Evolutionary conservation across 2,888 invertebrate species (phyloP).

Genomic region (Pinctada fucata): DNA sequence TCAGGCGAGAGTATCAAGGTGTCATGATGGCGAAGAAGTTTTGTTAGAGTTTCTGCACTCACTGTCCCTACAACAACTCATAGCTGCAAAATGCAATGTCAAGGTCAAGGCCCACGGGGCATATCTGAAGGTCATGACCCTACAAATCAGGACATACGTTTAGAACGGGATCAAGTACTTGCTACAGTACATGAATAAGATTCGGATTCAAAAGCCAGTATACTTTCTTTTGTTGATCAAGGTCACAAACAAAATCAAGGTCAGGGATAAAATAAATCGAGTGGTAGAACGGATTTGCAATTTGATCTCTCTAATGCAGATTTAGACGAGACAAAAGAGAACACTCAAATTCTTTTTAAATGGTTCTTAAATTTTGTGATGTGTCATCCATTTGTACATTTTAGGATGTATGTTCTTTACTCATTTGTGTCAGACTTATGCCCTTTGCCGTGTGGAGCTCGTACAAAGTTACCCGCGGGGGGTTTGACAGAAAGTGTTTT

Average conservation of each 20-base stretch:
- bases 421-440: too few species aligned
- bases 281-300: background rate
- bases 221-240: background rate
- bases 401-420: too few species aligned
- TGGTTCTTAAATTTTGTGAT: background rate
- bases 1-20: background rate
- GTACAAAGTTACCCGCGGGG: too few species aligned
- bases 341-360: background rate
- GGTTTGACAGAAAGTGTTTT: too few species aligned
- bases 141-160: constrained; percentile 3
- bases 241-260: too few species aligned
- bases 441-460: too few species aligned
- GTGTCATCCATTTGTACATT: too few species aligned
- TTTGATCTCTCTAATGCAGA: constrained; percentile 29
- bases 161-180: constrained; percentile 2
- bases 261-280: background rate
- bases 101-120: background rate
- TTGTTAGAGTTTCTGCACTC: constrained; percentile 4
- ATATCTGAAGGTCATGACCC: background rate
- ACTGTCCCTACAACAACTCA: background rate
- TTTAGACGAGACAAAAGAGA: background rate
- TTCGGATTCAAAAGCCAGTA: background rate
- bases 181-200: background rate
- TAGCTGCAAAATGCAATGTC: constrained; percentile 6
- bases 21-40: constrained; percentile 10